Percentiles rank a stretch among this genome's conserved stretches.
Evolutionary conservation across 2,113 vertebrate genomes (phyloP).

Genomic region (Heterocephalus glaber): DNA sequence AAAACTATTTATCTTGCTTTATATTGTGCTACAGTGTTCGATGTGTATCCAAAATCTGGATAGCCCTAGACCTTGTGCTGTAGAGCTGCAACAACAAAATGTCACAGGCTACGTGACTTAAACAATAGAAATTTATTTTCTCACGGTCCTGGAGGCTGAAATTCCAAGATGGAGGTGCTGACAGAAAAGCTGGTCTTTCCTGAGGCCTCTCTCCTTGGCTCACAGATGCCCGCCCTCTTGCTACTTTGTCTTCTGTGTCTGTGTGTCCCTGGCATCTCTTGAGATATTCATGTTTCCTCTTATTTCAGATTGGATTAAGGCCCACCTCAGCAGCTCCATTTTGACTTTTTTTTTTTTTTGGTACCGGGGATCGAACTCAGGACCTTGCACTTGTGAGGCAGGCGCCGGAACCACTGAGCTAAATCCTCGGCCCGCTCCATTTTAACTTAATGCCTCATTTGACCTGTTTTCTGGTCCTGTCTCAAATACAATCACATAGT

Average conservation of each 20-base stretch:
- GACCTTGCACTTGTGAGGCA: too few relatives aligned
- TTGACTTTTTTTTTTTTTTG: too few relatives aligned
- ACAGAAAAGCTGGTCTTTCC: background rate
- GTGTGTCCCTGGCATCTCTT: background rate
- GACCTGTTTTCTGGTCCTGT: background rate
- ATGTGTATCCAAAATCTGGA: slow-evolving; percentile 74
- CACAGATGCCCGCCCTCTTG: background rate
- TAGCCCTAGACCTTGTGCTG: slow-evolving; percentile 55
- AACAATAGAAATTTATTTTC: background rate
- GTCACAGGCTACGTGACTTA: background rate
- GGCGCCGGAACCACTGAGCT: too few relatives aligned
- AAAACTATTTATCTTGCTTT: slow-evolving; percentile 82
- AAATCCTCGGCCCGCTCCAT: too few relatives aligned
- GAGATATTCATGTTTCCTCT: background rate
- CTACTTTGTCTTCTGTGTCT: background rate
- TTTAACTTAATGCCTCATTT: background rate
- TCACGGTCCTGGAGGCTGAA: background rate
- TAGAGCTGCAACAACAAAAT: background rate
- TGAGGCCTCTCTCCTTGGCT: background rate
- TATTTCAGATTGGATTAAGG: background rate
- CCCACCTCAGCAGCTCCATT: background rate
- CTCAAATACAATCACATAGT: background rate
- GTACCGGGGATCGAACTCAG: too few relatives aligned
- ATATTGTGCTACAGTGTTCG: slow-evolving; percentile 68
- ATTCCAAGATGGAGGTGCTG: background rate